Conservation (phyloP, 2,888 invertebrate genomes). For the Synanthedon andrenaeformis region DNA sequence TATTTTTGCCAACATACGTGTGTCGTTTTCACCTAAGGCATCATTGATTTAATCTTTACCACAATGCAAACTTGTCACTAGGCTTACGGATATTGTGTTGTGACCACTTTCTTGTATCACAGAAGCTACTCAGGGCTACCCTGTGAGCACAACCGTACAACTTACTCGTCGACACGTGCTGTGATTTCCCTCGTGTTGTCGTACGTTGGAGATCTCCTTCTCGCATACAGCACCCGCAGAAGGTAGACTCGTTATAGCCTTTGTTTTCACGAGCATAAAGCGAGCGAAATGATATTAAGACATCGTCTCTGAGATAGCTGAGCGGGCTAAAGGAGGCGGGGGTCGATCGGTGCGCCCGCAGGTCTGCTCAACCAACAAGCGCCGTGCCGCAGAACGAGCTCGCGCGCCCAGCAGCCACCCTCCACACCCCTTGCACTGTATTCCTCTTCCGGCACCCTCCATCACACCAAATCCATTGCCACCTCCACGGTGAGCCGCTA, state of each 20-base stretch:
- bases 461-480: conserved; percentile 4
- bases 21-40: conserved; percentile 49
- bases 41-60: conserved; percentile 42
- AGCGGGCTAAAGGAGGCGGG: conserved; percentile 65
- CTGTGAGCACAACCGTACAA: conserved; percentile 61
- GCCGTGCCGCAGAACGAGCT: conserved; percentile 43
- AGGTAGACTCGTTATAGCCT: conserved; percentile 73
- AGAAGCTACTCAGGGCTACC: conserved; percentile 59
- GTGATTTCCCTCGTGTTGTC: conserved; percentile 58
- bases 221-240: conserved; percentile 87
- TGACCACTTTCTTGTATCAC: conserved; percentile 65
- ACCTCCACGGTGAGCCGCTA: conserved; percentile 1
- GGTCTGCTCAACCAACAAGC: conserved; percentile 43
- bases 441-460: conserved; percentile 6
- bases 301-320: conserved; percentile 57
- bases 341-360: conserved; percentile 53
- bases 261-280: conserved; percentile 71
- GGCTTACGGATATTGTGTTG: conserved; percentile 63
- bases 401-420: conserved; percentile 33
- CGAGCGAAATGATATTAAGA: conserved; percentile 60
- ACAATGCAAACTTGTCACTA: conserved; percentile 59
- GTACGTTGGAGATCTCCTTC: conserved; percentile 78
- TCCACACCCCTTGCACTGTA: conserved; percentile 37
- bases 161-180: conserved; percentile 57
- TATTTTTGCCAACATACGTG: conserved; percentile 19